Base-by-base conservation (phyloP, 2,797 vertebrate genomes). In the Chanos chanos region DNA sequence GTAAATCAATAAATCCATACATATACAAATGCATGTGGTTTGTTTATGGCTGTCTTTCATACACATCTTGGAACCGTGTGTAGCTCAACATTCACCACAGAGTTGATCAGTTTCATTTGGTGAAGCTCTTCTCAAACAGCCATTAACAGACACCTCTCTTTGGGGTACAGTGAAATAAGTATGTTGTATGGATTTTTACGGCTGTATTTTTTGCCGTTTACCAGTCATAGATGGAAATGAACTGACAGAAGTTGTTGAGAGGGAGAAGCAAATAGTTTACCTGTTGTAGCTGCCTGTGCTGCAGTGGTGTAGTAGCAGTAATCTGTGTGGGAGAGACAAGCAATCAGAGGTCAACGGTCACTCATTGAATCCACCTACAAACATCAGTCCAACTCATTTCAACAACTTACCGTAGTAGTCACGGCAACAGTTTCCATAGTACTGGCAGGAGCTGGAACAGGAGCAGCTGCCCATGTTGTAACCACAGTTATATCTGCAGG, bases 401-500 rank as follows among this genome's bases (percentile, higher is more conserved):
- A 50, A 19, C 12, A 45, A 31, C 63, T 70, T 60, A 78, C 77
- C 8, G 22, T n/a, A 0, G 13, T 66, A 77, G 63, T 83, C 82
- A 5, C 24, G 1, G 44, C 81, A 86, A 18, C 82, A 83, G 60
- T 33, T 55, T n/a, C 75, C 71, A 34, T 44, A 19, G 31, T 66
- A 40, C 33, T 4, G 9, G 65, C 84, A 85, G 45, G 1, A 15
- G 7, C 7, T 40, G 22, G 2, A 2, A 12, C 84, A 86, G 19
- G 79, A 79, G 58, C 84, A 84, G 37, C 3, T 7, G 3, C 40
- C 49, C 3, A 68, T 7, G 0, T 43, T 0, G 19, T 49, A 40
- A 18, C 74, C 77, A 64, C 84, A 84, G 55, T 68, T 70, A 49
- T 73, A 1, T 27, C 34, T 33, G 40, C 81, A 86, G 28, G 75